Percentiles rank a stretch among this genome's conserved stretches.
Conservation (phyloP, 1,140 invertebrate genomes). For the Drosophila lacteicornis region DNA sequence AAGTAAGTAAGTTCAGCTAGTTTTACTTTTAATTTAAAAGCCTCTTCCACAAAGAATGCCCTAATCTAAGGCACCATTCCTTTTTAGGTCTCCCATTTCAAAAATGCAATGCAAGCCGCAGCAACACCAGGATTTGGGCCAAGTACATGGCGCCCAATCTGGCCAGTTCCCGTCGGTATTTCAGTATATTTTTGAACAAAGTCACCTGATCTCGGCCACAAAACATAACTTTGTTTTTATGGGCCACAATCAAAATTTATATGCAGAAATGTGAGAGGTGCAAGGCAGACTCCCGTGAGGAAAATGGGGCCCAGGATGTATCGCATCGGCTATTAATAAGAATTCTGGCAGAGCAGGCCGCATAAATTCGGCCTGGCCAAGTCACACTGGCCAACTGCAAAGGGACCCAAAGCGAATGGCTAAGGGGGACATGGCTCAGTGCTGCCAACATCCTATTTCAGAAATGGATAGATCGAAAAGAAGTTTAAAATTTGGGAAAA, state of each 20-base stretch:
- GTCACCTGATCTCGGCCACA: constrained; percentile 38
- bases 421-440: not conserved
- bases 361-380: constrained; percentile 31
- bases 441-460: not conserved
- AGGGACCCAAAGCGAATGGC: constrained; percentile 7
- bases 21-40: not conserved
- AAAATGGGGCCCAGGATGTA: constrained; percentile 30
- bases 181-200: constrained; percentile 20
- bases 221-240: constrained; percentile 55
- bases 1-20: too few species aligned
- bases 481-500: not conserved
- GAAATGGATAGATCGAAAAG: not conserved
- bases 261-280: constrained; percentile 32
- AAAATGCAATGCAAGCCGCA: not conserved
- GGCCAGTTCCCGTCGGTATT: not conserved
- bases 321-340: constrained; percentile 61
- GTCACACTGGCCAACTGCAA: constrained; percentile 12
- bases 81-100: not conserved
- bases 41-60: not conserved
- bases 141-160: constrained; percentile 1
- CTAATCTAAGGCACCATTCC: not conserved
- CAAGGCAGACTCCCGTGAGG: not conserved
- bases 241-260: constrained; percentile 59
- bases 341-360: constrained; percentile 44
- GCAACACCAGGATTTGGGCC: not conserved